phyloP scores from a whole-genome alignment of 2,888 invertebrate genomes.

The Netelia melanura region DNA sequence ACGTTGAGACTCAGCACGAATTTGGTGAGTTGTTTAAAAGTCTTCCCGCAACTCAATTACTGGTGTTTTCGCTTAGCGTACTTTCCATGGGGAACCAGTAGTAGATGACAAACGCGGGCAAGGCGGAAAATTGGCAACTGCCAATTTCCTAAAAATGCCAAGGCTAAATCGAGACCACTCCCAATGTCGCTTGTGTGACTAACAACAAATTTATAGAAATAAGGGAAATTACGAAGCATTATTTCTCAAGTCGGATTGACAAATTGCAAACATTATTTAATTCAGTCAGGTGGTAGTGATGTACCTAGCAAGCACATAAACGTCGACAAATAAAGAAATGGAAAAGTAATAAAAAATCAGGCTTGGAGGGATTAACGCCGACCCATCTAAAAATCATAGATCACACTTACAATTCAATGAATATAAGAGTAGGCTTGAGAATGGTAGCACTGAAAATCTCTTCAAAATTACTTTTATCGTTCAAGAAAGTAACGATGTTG shows the following conservation, averaged over 20 bases:
- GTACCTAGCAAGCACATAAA: background rate
- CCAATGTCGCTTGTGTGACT: background rate
- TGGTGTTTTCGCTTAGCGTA: background rate
- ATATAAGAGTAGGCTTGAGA: no score
- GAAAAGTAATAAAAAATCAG: background rate
- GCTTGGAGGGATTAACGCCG: background rate
- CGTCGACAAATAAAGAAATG: background rate
- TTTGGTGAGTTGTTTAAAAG: conserved; percentile 74
- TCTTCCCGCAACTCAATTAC: background rate
- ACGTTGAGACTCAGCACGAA: conserved; percentile 84
- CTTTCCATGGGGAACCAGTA: no score
- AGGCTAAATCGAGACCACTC: background rate
- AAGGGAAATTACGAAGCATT: background rate
- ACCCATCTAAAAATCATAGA: background rate
- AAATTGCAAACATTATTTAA: conserved; percentile 51
- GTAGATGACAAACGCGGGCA: conserved; percentile 3
- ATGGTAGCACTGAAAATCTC: background rate
- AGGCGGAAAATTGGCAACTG: conserved; percentile 7
- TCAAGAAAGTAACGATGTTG: no score
- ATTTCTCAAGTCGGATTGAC: conserved; percentile 37
- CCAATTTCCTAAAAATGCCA: background rate
- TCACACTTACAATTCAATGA: background rate
- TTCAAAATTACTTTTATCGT: background rate
- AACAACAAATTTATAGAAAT: background rate
- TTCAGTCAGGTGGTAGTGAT: conserved; percentile 22